These are phyloP conservation scores for Antigone vipio DNA, from an alignment of 2,113 vertebrate genomes.

Conservation along the genomic window DNA sequence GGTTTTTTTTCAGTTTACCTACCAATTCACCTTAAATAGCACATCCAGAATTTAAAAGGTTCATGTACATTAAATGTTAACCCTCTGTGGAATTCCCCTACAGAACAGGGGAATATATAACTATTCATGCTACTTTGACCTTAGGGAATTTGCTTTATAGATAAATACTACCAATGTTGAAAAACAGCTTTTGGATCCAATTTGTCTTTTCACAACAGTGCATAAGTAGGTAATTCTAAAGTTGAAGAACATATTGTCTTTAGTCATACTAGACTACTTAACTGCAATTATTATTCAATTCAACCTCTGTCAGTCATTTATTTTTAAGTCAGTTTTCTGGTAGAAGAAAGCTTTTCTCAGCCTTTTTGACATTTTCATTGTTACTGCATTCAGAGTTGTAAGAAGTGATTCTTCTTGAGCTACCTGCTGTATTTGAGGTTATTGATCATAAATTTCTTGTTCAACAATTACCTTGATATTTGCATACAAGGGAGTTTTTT, in stretches of 20 bases:
- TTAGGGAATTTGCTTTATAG: neutral
- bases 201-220: neutral
- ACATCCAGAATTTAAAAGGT: neutral
- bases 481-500: neutral
- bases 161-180: neutral
- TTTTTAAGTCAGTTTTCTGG: neutral
- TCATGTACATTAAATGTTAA: neutral
- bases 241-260: neutral
- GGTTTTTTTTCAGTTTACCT: neutral
- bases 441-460: neutral
- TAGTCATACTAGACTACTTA: neutral
- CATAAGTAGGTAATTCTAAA: neutral
- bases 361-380: neutral
- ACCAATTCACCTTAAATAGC: neutral
- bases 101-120: neutral
- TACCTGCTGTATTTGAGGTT: neutral
- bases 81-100: neutral
- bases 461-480: neutral
- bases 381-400: neutral
- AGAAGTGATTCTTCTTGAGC: neutral
- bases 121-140: neutral
- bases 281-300: conserved; percentile 8
- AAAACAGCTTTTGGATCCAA: neutral
- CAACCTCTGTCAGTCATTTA: neutral
- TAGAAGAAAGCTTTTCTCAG: neutral